phyloP scores from a whole-genome alignment of 2,888 invertebrate species.

The Drosophila infuscata region DNA sequence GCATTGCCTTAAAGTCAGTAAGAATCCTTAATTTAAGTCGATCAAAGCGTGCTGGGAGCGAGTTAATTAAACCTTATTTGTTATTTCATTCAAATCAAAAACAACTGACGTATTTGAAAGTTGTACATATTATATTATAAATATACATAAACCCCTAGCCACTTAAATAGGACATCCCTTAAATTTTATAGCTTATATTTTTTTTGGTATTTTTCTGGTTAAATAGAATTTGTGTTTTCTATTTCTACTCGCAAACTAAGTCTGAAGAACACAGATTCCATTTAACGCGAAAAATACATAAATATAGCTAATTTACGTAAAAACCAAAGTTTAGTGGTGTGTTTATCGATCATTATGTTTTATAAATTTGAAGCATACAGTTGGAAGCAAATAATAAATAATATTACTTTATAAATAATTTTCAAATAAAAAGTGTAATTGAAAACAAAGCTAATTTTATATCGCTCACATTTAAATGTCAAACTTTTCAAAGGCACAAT shows the following conservation, averaged over 20 bases:
- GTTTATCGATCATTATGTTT: background rate
- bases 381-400: background rate
- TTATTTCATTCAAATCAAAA: background rate
- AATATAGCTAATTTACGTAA: background rate
- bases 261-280: background rate
- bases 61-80: background rate
- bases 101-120: background rate
- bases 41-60: background rate
- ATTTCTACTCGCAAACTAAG: background rate
- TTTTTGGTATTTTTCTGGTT: no score
- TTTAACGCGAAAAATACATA: background rate
- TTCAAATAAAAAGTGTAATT: background rate
- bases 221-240: background rate
- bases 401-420: background rate
- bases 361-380: background rate
- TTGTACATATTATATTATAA: background rate
- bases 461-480: background rate
- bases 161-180: background rate
- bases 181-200: background rate
- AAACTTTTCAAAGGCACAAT: background rate
- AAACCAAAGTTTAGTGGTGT: background rate
- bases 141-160: no score
- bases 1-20: conserved; percentile 8
- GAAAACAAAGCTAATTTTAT: background rate
- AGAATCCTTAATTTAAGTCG: background rate